phyloP scores from a whole-genome alignment of 1,140 invertebrate genomes.

The Brachionus asplanchnoidis region DNA sequence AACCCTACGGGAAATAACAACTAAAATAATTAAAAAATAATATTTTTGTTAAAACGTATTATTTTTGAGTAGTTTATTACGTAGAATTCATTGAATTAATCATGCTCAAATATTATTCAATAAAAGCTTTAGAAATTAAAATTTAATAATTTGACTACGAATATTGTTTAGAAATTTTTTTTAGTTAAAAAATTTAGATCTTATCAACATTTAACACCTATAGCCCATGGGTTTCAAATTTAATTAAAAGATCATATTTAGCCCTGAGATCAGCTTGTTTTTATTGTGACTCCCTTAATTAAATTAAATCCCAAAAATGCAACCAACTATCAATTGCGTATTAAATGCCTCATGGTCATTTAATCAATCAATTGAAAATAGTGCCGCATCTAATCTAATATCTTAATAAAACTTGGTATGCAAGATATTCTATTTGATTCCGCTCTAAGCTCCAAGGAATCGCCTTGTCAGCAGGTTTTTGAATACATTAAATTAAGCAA shows the following conservation, averaged over 20 bases:
- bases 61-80: conserved; percentile 11
- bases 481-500: neutral
- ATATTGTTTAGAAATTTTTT: neutral
- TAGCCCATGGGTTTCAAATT: neutral
- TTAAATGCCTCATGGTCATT: neutral
- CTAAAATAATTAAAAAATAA: conserved; percentile 36
- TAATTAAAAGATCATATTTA: conserved; percentile 29
- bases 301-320: conserved; percentile 5
- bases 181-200: neutral
- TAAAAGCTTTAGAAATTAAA: neutral
- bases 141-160: neutral
- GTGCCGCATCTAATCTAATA: neutral
- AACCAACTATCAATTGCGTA: neutral
- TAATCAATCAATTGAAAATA: neutral
- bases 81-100: neutral
- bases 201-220: conserved; percentile 20
- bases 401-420: neutral
- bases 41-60: conserved; percentile 25
- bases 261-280: neutral
- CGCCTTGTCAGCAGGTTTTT: neutral
- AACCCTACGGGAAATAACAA: conserved; percentile 27
- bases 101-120: neutral
- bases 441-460: neutral
- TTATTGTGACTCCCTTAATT: conserved; percentile 13
- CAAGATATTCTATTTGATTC: neutral